A percentile compares a stretch with the other conserved stretches of the same genome.
Evolutionary conservation across 1,140 invertebrate genomes (phyloP).

Genomic region (Pemphigus obesinymphae): DNA sequence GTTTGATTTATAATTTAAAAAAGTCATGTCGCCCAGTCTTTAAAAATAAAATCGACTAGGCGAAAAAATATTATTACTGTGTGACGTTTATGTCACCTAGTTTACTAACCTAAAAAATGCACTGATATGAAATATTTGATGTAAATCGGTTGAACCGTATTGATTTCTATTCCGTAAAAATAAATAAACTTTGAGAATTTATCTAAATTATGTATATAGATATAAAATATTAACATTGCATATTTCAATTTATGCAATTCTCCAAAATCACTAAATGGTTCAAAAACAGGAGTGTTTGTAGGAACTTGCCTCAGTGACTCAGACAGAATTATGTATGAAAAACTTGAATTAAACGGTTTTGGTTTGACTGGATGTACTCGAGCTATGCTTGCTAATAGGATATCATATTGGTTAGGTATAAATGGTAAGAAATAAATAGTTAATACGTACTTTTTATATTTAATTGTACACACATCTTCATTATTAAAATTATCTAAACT

Average conservation of each 20-base stretch:
- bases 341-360: constrained; percentile 57
- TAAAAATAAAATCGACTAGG: no score
- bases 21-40: no score
- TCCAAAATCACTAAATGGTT: constrained; percentile 60
- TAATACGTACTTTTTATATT: neutral
- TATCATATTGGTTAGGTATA: constrained; percentile 70
- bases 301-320: constrained; percentile 75
- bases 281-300: constrained; percentile 75
- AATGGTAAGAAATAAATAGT: constrained; percentile 52
- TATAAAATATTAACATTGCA: no score
- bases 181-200: no score
- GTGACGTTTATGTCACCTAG: no score
- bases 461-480: neutral
- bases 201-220: no score
- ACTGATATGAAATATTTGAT: no score
- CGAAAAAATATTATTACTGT: no score
- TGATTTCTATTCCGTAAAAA: no score
- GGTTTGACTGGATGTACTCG: constrained; percentile 75
- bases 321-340: constrained; percentile 64
- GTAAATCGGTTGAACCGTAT: no score
- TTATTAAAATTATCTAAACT: neutral
- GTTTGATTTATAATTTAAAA: no score
- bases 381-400: constrained; percentile 86
- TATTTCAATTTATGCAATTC: constrained; percentile 57
- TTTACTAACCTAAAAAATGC: no score